Evolutionary conservation across 2,888 invertebrate genomes (phyloP).

Genomic region (Adelognathus sp.): DNA sequence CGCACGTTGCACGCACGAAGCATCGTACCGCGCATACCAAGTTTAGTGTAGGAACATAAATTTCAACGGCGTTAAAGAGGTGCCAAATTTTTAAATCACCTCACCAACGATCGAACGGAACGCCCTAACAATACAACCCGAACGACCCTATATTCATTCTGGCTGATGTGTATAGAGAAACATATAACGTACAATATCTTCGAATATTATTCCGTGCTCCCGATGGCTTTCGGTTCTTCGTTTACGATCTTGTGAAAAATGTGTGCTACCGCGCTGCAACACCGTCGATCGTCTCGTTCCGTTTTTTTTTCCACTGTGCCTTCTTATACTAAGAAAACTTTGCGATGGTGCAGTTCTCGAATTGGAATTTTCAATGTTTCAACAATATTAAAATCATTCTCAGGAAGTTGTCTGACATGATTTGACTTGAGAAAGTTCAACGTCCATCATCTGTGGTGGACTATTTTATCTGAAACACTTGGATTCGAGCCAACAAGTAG

Average conservation of each 20-base stretch:
- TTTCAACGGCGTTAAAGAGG: conserved; percentile 71
- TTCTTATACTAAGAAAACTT: neutral
- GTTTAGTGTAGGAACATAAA: conserved; percentile 69
- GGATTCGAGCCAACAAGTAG: too few species aligned
- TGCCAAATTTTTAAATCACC: conserved; percentile 73
- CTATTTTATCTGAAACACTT: too few species aligned
- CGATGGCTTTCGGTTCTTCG: neutral
- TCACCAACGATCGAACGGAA: conserved; percentile 54
- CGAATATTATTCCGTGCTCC: neutral
- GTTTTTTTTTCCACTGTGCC: neutral
- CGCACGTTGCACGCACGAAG: conserved; percentile 45
- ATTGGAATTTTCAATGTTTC: too few species aligned
- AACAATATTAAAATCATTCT: too few species aligned
- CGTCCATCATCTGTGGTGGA: too few species aligned
- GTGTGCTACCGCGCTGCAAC: neutral
- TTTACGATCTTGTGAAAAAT: conserved; percentile 30
- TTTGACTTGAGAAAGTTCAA: too few species aligned
- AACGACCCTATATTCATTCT: conserved; percentile 39
- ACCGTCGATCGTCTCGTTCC: neutral
- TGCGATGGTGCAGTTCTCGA: neutral
- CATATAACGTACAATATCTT: conserved; percentile 2
- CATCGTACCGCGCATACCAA: conserved; percentile 39
- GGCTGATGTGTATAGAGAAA: neutral
- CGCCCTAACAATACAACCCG: conserved; percentile 48
- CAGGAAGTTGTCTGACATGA: too few species aligned